A percentile compares a stretch with the other conserved stretches of the same genome.
These are phyloP conservation scores for Clarias batrachus DNA, from an alignment of 2,113 vertebrate species.

Conservation along the genomic window DNA sequence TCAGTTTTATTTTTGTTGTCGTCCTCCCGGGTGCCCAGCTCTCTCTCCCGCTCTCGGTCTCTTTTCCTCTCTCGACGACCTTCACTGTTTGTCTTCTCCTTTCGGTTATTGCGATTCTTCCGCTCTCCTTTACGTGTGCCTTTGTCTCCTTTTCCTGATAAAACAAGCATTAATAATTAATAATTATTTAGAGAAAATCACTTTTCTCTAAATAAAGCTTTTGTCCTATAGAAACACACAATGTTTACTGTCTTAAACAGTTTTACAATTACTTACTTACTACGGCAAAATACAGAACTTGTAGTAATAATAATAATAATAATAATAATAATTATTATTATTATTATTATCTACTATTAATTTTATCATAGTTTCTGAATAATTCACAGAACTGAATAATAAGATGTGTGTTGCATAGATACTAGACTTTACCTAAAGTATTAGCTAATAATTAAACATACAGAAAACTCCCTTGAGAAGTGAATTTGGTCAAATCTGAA, in stretches of 20 bases:
- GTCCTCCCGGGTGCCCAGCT: constrained; percentile 77
- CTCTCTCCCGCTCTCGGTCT: constrained; percentile 73
- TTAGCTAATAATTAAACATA: background rate
- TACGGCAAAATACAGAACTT: background rate
- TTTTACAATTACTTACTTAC: background rate
- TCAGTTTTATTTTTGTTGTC: constrained; percentile 89
- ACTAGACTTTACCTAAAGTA: background rate
- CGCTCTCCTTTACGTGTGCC: constrained; percentile 72
- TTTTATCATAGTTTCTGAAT: background rate
- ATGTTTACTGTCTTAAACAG: background rate
- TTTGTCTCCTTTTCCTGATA: constrained; percentile 46
- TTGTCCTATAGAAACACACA: background rate
- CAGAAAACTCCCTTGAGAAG: background rate
- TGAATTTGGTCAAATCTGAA: background rate
- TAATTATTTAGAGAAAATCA: background rate
- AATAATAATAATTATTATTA: background rate
- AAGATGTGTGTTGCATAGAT: background rate
- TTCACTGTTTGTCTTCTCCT: constrained; percentile 84
- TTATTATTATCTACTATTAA: background rate
- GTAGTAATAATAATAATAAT: too few relatives aligned
- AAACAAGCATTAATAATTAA: background rate
- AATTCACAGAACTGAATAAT: background rate
- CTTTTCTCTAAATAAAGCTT: background rate
- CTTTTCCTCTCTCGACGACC: constrained; percentile 73
- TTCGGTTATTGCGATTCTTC: constrained; percentile 83